Percentiles rank a stretch among this genome's conserved stretches.
Evolutionary conservation across 2,113 vertebrate species (phyloP).

Genomic region (Dendrocopos noguchii): DNA sequence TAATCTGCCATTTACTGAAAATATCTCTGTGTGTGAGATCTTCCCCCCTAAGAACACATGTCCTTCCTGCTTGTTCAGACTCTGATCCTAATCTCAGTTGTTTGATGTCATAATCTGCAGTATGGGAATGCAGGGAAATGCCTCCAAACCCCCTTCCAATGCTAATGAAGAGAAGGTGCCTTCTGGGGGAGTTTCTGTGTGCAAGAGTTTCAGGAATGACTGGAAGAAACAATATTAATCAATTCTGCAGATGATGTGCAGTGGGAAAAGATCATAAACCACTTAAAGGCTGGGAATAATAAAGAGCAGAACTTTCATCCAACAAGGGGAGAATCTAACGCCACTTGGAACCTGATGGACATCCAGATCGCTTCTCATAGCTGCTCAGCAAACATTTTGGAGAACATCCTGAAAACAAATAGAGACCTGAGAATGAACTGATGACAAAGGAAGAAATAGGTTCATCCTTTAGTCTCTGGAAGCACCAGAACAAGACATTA

Average conservation of each 20-base stretch:
- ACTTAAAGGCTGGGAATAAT: conserved; percentile 15
- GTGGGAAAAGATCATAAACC: conserved; percentile 36
- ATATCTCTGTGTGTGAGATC: conserved; percentile 40
- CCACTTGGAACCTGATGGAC: neutral
- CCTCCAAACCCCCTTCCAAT: neutral
- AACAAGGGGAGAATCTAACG: neutral
- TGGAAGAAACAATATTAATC: conserved; percentile 52
- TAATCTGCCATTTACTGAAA: conserved; percentile 49
- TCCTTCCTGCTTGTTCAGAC: conserved; percentile 54
- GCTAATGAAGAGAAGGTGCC: conserved; percentile 54
- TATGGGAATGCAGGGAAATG: conserved; percentile 46
- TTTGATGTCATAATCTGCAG: conserved; percentile 64
- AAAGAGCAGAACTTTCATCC: neutral
- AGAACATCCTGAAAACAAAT: neutral
- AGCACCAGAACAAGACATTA: neutral
- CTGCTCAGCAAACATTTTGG: neutral
- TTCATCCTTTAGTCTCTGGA: neutral
- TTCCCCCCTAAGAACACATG: conserved; percentile 49
- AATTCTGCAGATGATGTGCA: conserved; percentile 50
- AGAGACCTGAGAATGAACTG: no score
- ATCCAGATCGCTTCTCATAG: neutral
- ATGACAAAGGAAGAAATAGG: no score
- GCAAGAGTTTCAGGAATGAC: conserved; percentile 23
- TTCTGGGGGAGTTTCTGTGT: conserved; percentile 17
- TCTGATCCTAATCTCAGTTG: conserved; percentile 57